Base-by-base conservation (phyloP, 2,797 vertebrate genomes). In the Okamejei kenojei region DNA sequence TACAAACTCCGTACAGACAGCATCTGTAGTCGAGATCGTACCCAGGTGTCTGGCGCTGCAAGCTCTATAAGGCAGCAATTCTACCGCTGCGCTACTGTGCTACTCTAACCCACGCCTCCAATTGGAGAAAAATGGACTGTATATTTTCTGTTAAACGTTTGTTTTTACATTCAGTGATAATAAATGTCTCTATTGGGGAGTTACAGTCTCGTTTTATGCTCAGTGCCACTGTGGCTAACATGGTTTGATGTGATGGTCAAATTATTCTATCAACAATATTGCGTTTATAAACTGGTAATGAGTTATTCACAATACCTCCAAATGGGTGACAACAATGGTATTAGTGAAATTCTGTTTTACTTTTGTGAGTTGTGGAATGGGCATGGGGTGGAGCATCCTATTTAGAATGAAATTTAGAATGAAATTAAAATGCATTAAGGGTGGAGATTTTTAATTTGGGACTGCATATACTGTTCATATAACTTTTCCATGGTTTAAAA, bases 61-160 rank as follows among this genome's bases (percentile, higher is more conserved):
- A 54, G 45, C 45, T 5, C 45, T 54, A 5, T 54, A 54, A 54
- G 45, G 45, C 45, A 54, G 45, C 45, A 54, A 54, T 5, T 54
- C 45, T 54, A 54, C 5, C 45, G 5, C 5, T 54, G 45, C 5
- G 45, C 5, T 5, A 54, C 0, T 54, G 45, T 54, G 45, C 5
- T 54, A 54, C 45, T 5, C 45, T 54, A 54, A 54, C 45, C 45
- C 45, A 54, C 3, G 45, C 45, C 45, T 54, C 45, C 45, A 54
- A 54, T 54, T 54, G 6, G 45, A 61, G 71, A 84, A 29, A 26
- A 84, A 29, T 58, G 45, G 2, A 26, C 38, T 54, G 29, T 54
- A 23, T 82, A 82, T 54, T 58, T 82, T 82, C 23, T 58, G 58
- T 86, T 86, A 84, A 54, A 61, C n/a, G n/a, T 84, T 86, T 81